Conservation (phyloP, 2,113 vertebrate species). For the Platichthys flesus region DNA sequence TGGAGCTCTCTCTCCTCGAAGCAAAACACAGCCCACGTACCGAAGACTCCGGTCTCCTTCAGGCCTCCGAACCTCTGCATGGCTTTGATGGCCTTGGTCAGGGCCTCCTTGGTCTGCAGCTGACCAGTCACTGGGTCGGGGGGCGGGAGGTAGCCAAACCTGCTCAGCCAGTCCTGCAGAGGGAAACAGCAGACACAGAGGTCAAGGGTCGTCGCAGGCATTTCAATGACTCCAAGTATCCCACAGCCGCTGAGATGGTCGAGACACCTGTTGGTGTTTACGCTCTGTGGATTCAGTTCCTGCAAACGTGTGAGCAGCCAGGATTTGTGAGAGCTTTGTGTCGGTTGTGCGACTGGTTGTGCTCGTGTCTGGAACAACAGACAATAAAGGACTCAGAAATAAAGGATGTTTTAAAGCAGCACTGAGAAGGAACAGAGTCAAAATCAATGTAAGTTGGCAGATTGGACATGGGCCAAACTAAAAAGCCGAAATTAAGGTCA, state of each 20-base stretch:
- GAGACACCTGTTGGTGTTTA: constrained; percentile 21
- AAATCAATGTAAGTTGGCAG: not conserved
- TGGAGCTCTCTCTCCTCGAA: not conserved
- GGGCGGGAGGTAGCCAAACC: constrained; percentile 94
- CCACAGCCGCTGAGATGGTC: constrained; percentile 11
- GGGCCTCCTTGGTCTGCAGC: constrained; percentile 91
- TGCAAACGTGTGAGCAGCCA: not conserved
- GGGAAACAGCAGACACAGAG: constrained; percentile 45
- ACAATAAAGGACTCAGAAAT: no score
- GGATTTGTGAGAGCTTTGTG: no score
- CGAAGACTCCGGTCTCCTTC: constrained; percentile 89
- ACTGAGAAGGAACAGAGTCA: not conserved
- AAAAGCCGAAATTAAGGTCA: not conserved
- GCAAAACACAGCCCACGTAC: constrained; percentile 71
- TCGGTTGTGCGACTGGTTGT: no score
- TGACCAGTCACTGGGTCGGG: constrained; percentile 87
- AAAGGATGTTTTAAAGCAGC: not conserved
- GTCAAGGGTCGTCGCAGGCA: constrained; percentile 36
- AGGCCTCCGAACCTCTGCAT: constrained; percentile 97
- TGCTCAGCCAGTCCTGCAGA: constrained; percentile 93
- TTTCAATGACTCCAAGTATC: constrained; percentile 42
- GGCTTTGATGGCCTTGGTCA: constrained; percentile 91
- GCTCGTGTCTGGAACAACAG: no score
- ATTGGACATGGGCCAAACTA: not conserved
- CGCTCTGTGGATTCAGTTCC: constrained; percentile 14